These are phyloP conservation scores for Eupithecia dodoneata DNA, from an alignment of 2,888 invertebrate species.

Conservation along the genomic window DNA sequence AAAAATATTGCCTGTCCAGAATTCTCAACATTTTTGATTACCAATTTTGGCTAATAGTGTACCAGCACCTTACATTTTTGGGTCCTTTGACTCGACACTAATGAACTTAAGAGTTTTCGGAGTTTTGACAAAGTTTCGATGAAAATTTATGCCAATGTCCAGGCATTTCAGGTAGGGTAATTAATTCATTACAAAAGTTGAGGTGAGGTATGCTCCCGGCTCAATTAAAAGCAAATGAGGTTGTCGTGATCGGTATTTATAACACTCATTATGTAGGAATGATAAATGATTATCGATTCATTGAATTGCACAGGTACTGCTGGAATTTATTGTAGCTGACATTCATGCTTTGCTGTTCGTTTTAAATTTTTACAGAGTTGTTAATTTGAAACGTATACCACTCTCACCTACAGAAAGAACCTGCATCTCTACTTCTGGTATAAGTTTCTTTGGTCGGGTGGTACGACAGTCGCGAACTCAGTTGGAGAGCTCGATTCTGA, in stretches of 20 bases:
- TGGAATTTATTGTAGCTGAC: conserved; percentile 4
- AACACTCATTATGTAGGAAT: conserved; percentile 49
- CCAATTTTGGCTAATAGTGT: neutral
- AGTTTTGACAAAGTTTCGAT: conserved; percentile 67
- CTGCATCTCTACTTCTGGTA: neutral
- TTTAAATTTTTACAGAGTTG: neutral
- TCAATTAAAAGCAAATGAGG: conserved; percentile 60
- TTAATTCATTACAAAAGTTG: conserved; percentile 72
- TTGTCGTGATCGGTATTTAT: conserved; percentile 65
- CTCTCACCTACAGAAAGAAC: too few relatives aligned
- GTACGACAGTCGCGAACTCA: too few relatives aligned
- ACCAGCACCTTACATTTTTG: conserved; percentile 50
- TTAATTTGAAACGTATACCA: neutral
- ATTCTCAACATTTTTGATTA: neutral
- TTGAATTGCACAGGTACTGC: conserved; percentile 3
- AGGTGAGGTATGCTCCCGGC: conserved; percentile 53
- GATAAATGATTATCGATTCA: conserved; percentile 17
- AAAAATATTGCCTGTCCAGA: neutral
- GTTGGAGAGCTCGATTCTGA: neutral
- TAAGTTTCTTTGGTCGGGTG: neutral
- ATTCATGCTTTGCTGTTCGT: conserved; percentile 3
- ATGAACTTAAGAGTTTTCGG: conserved; percentile 60
- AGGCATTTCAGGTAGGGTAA: conserved; percentile 58
- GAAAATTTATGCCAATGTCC: conserved; percentile 61
- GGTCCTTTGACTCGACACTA: conserved; percentile 59